These are phyloP conservation scores for Leptothorax acervorum DNA, from an alignment of 2,888 invertebrate genomes.

Conservation along the genomic window DNA sequence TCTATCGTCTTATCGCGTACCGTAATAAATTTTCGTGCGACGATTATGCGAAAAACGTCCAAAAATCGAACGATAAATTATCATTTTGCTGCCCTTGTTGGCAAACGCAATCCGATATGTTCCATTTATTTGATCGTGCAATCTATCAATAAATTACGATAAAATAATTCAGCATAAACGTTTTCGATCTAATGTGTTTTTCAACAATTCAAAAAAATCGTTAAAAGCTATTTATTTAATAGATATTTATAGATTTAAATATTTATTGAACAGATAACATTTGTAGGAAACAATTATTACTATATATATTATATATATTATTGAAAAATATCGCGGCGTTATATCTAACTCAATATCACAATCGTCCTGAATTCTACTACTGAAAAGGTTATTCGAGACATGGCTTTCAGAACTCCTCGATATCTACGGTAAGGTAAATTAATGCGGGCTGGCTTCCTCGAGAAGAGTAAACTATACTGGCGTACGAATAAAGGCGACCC, in stretches of 20 bases:
- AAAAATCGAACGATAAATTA: constrained; percentile 46
- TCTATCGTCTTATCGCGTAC: constrained; percentile 31
- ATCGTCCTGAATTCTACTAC: not conserved
- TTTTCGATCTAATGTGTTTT: not conserved
- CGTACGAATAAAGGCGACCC: constrained; percentile 43
- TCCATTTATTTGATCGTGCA: constrained; percentile 14
- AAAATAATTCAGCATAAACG: constrained; percentile 17
- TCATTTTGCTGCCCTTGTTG: constrained; percentile 19
- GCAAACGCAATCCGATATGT: constrained; percentile 35
- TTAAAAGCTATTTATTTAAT: not conserved
- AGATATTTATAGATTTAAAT: not conserved
- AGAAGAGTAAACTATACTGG: constrained; percentile 41
- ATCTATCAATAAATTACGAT: constrained; percentile 18
- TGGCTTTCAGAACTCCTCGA: not conserved
- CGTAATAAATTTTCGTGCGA: constrained; percentile 33
- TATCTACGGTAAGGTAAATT: constrained; percentile 47
- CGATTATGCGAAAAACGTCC: constrained; percentile 31
- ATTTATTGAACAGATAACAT: not conserved
- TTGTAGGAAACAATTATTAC: not conserved
- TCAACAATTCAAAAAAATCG: not conserved
- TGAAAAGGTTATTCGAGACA: constrained; percentile 5
- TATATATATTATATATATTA: not conserved
- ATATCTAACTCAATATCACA: not conserved
- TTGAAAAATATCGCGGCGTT: not conserved
- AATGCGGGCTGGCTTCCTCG: constrained; percentile 41